A percentile compares a stretch with the other conserved stretches of the same genome.
Evolutionary conservation across 1,140 invertebrate species (phyloP).

Genomic region (Temnothorax nylanderi): DNA sequence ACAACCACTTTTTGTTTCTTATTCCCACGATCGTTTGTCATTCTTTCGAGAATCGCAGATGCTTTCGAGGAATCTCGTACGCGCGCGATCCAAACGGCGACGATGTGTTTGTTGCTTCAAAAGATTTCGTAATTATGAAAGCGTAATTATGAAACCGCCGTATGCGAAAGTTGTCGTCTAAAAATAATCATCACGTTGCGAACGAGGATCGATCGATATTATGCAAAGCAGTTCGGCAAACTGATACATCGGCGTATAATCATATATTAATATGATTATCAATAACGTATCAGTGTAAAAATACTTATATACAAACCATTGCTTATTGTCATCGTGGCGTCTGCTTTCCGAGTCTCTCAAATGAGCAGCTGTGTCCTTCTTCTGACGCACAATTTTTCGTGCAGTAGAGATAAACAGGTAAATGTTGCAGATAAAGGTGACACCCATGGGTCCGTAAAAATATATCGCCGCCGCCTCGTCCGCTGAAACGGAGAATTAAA

Average conservation of each 20-base stretch:
- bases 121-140: conserved; percentile 76
- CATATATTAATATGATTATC: not conserved
- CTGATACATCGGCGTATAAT: not conserved
- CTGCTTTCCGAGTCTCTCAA: conserved; percentile 87
- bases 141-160: conserved; percentile 72
- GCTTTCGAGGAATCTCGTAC: conserved; percentile 14
- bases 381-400: conserved; percentile 88
- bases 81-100: conserved; percentile 14
- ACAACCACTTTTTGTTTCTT: conserved; percentile 1
- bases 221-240: conserved; percentile 26
- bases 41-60: conserved; percentile 31
- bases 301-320: conserved; percentile 83
- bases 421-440: conserved; percentile 90
- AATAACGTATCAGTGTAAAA: not conserved
- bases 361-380: conserved; percentile 87
- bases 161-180: conserved; percentile 72
- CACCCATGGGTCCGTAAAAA: conserved; percentile 91
- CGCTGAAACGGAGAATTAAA: conserved; percentile 83
- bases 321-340: conserved; percentile 88
- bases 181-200: conserved; percentile 68
- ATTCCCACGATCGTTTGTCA: conserved; percentile 28
- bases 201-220: conserved; percentile 24
- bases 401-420: conserved; percentile 91
- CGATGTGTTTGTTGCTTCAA: conserved; percentile 72
- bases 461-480: conserved; percentile 88